Evolutionary conservation across 2,113 vertebrate species (phyloP), one percentile per base, ranked within the genome.

Genomic region (Sturnus vulgaris): DNA sequence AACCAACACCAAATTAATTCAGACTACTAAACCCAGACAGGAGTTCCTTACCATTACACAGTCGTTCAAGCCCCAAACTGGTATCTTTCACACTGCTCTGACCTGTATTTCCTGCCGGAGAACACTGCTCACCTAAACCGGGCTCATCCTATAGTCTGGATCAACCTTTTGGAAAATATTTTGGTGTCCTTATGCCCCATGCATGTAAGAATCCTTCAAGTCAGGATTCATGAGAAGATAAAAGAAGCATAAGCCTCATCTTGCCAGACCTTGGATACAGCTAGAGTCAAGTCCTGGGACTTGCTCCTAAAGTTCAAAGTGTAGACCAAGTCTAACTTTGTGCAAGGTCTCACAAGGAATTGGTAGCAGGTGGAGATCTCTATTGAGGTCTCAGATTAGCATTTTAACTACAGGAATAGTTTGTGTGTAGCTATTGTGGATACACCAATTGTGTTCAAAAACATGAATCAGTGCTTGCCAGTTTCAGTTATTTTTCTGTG

Each of bases 391-490:
- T 70, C 73, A 75, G n/a, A 64, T n/a, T 9, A n/a, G 23, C 52
- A 35, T 14, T 31, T 24, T 31, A 21, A 47, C n/a, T 39, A 57
- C 7, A 57, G 13, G 11, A 87, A 57, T 10, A 61, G 4, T 24
- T 13, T 59, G 14, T 46, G 22, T 56, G 20, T 20, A 63, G 35
- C 56, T 83, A 14, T 1, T 24, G 49, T 42, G 59, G 39, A 59
- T 19, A 46, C 2, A 75, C 8, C n/a, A 59, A 1, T 8, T 44
- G 28, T 30, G 19, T 52, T 69, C 21, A 63, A 79, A 75, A 17
- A 75, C 0, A 1, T 4, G 24, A 22, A 52, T 10, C 11, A 68
- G 3, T 10, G 21, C 30, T 42, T 0, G 0, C 7, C 53, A 23
- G 24, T 61, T 77, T 83, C 79, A 86, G 37, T 61, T 57, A 28